These are phyloP conservation scores for Psilopogon haemacephalus DNA, from an alignment of 2,113 vertebrate species.

Conservation along the genomic window DNA sequence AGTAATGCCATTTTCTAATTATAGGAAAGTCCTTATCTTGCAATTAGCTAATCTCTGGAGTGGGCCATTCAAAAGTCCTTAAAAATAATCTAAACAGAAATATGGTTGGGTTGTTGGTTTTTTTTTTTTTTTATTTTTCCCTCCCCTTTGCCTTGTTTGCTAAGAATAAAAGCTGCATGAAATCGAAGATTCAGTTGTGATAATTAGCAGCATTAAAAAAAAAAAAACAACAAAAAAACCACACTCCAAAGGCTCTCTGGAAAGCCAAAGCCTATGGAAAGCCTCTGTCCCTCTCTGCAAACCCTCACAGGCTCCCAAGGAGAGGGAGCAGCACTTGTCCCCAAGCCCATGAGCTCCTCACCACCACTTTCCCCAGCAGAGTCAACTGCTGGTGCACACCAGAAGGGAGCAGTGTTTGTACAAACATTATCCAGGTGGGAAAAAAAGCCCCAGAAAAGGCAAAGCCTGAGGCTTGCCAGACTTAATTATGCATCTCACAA, in stretches of 20 bases:
- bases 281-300: neutral
- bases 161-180: conserved; percentile 52
- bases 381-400: accelerated
- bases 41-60: conserved; percentile 71
- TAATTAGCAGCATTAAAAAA: conserved; percentile 53
- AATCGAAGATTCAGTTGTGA: conserved; percentile 44
- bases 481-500: neutral
- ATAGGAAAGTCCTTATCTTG: conserved; percentile 64
- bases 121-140: neutral
- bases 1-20: conserved; percentile 70
- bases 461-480: neutral
- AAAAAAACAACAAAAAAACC: conserved; percentile 46
- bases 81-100: conserved; percentile 57
- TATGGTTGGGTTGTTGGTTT: neutral
- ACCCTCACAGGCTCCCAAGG: neutral
- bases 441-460: conserved; percentile 17
- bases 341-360: neutral
- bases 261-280: conserved; percentile 11
- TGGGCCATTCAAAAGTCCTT: conserved; percentile 65
- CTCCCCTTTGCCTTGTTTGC: neutral
- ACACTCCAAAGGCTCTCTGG: neutral
- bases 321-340: neutral
- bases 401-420: neutral
- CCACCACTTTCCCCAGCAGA: neutral
- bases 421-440: neutral